Base-by-base conservation (phyloP, 37 sponge, comb jelly and placozoan genomes). In the Theonella swinhoei region DNA sequence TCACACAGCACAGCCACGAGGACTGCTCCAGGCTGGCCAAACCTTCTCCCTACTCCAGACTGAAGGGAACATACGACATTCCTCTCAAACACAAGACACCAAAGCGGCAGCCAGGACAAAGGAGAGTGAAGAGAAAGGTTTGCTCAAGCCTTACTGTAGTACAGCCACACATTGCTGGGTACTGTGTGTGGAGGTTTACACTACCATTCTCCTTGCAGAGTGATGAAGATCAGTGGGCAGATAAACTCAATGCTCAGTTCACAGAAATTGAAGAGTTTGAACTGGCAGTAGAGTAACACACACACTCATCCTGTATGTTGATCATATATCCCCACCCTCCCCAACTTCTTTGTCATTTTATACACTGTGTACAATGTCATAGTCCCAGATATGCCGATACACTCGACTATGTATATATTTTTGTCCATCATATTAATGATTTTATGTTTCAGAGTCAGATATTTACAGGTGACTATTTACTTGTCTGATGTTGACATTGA, bases 401-500 rank as follows among this genome's bases (percentile, higher is more conserved):
- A n/a, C n/a, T n/a, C n/a, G n/a, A n/a, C n/a, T n/a, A n/a, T n/a
- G n/a, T n/a, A n/a, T n/a, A n/a, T n/a, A n/a, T n/a, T n/a, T n/a
- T n/a, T n/a, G n/a, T n/a, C n/a, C n/a, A n/a, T n/a, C n/a, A n/a
- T n/a, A n/a, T n/a, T n/a, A n/a, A n/a, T n/a, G n/a, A n/a, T n/a
- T n/a, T n/a, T n/a, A n/a, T n/a, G n/a, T n/a, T n/a, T n/a, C n/a
- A n/a, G n/a, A n/a, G n/a, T n/a, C n/a, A n/a, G n/a, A n/a, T n/a
- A n/a, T n/a, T n/a, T n/a, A n/a, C n/a, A n/a, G n/a, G n/a, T n/a
- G n/a, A n/a, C n/a, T 47, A 47, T 47, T 47, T 64, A 97, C 98
- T 85, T 97, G 96, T 76, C 98, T 64, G 17, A 97, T 71, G 76
- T 92, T 97, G 40, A 95, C 63, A 72, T 97, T 97, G 39, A 97